A percentile compares a stretch with the other conserved stretches of the same genome.
These are phyloP conservation scores for Spea bombifrons DNA, from an alignment of 2,113 vertebrate genomes.

Conservation along the genomic window DNA sequence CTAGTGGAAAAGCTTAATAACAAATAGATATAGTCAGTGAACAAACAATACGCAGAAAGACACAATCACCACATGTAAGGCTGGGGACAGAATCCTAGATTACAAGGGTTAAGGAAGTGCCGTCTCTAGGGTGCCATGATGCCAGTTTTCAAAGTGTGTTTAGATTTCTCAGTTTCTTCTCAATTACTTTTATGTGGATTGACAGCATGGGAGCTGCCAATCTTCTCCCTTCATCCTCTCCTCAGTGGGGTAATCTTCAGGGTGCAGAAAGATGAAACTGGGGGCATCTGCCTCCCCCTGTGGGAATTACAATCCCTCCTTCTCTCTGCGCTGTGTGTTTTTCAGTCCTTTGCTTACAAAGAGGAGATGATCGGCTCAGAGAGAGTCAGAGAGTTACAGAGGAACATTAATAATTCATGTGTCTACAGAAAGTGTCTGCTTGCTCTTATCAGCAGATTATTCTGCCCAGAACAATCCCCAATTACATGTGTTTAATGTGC, in stretches of 20 bases:
- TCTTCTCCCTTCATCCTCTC: slow-evolving; percentile 33
- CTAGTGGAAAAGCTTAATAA: slow-evolving; percentile 13
- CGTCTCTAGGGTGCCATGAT: slow-evolving; percentile 11
- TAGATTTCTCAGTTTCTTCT: slow-evolving; percentile 29
- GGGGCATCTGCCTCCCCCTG: slow-evolving; percentile 20
- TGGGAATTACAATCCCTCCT: slow-evolving; percentile 32
- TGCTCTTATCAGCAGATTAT: slow-evolving; percentile 44
- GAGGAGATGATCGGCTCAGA: slow-evolving; percentile 42
- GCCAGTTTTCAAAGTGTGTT: slow-evolving; percentile 23
- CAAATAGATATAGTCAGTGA: slow-evolving; percentile 17
- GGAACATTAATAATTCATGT: slow-evolving; percentile 47
- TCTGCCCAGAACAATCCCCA: slow-evolving; percentile 41
- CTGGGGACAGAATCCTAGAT: slow-evolving; percentile 9
- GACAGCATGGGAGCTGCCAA: slow-evolving; percentile 36
- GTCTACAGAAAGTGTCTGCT: slow-evolving; percentile 31
- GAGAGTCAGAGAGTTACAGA: slow-evolving; percentile 31
- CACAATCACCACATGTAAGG: slow-evolving; percentile 7
- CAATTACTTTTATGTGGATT: slow-evolving; percentile 42
- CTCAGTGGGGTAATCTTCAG: slow-evolving; percentile 35
- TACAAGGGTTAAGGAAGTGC: slow-evolving; percentile 19
- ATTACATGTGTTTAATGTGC: slow-evolving; percentile 45
- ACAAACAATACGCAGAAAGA: slow-evolving; percentile 11
- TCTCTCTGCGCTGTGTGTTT: slow-evolving; percentile 28
- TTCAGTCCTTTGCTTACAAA: slow-evolving; percentile 41
- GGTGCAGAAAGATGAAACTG: slow-evolving; percentile 40